Evolutionary conservation across 2,888 invertebrate species (phyloP), one percentile per base, ranked within the genome.

Genomic region (Neoaliturus tenellus): DNA sequence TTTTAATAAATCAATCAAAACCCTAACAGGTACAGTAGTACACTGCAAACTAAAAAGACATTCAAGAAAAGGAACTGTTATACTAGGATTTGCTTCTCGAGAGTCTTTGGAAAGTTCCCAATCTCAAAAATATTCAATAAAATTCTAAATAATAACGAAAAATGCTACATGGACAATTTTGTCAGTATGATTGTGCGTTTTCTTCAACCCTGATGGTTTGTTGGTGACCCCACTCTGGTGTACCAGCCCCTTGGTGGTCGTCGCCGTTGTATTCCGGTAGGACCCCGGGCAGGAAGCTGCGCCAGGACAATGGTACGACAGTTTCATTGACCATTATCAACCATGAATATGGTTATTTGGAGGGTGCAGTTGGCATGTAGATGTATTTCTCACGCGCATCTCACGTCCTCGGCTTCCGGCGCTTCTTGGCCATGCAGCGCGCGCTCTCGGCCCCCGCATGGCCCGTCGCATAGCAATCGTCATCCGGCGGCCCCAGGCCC

Each of bases 331-430:
- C 75, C 75, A 75, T 75, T 75, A 75, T 75, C 75, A 44, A 75
- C 48, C 39, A 75, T 75, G 75, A 75, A 75, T 81, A 48, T 81
- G 62, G 62, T 62, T 81, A 69, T 81, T 81, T 81, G 41, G 44
- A 20, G 71, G 71, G 81, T 69, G 81, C 71, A 48, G 81, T 69
- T 31, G 81, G 81, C 81, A 81, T 81, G 25, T 81, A 67, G 71
- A 81, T 81, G 71, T 48, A 81, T 69, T 81, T 81, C 81, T 69
- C 81, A 81, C 81, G 81, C 39, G 81, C 69, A 69, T 23, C 67
- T 67, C 81, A 48, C 28, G 67, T 67, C 62, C 48, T 20, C 17
- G 71, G 39, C 81, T 81, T 81, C 81, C 81, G 33, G n/a, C n/a
- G n/a, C n/a, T n/a, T n/a, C n/a, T n/a, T n/a, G 23, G 5, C 4